A percentile compares a stretch with the other conserved stretches of the same genome.
Conservation (phyloP, 2,113 vertebrate species). For the Pelodiscus sinensis region DNA sequence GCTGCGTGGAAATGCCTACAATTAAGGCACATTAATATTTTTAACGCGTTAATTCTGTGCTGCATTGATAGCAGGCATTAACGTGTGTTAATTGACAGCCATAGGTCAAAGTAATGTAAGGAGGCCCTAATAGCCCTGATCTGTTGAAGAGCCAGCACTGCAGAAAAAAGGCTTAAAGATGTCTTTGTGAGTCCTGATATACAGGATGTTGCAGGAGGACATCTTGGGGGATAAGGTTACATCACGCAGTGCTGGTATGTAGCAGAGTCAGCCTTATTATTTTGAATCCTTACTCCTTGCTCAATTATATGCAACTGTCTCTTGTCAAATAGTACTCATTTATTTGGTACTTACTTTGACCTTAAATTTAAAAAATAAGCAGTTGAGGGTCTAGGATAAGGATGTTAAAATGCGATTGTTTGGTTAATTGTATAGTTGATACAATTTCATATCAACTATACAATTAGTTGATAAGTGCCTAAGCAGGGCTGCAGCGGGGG, state of each 20-base stretch:
- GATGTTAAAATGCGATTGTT: too few relatives aligned
- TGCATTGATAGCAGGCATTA: too few relatives aligned
- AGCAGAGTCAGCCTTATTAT: too few relatives aligned
- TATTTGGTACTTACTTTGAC: slow-evolving; percentile 4
- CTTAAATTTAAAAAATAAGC: not conserved
- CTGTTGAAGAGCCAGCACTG: not conserved
- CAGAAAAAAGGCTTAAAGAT: fast-evolving
- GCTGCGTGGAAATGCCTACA: too few relatives aligned
- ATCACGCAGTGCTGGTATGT: not conserved
- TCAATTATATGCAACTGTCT: not conserved
- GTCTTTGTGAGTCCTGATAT: not conserved
- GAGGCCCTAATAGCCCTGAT: not conserved
- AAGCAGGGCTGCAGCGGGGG: too few relatives aligned
- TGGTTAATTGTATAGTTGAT: too few relatives aligned
- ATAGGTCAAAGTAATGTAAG: not conserved
- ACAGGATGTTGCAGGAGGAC: not conserved
- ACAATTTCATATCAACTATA: too few relatives aligned
- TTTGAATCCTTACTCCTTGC: not conserved
- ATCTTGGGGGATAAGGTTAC: not conserved
- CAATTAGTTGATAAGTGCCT: too few relatives aligned
- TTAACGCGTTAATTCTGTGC: too few relatives aligned
- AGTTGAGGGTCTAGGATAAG: not conserved
- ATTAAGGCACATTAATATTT: too few relatives aligned
- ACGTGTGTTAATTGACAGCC: too few relatives aligned
- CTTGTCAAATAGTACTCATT: not conserved